Evolutionary conservation across 2,797 vertebrate species (phyloP).

Genomic region (Sciurus carolinensis): DNA sequence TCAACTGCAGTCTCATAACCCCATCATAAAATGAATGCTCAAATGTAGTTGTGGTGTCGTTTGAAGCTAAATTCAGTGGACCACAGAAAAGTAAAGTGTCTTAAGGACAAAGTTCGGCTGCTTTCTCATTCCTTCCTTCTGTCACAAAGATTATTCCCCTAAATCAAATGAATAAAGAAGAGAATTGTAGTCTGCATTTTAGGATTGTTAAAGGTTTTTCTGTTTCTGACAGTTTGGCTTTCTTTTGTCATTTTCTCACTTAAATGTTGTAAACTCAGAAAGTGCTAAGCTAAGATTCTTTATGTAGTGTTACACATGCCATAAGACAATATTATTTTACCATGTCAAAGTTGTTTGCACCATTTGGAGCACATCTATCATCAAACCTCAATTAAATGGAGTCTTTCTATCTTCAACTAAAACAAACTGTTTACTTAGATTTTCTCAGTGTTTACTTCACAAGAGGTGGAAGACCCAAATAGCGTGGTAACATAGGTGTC

Average conservation of each 20-base stretch:
- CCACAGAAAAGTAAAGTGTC: constrained; percentile 71
- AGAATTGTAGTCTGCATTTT: constrained; percentile 74
- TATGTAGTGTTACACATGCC: constrained; percentile 86
- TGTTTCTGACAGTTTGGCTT: constrained; percentile 84
- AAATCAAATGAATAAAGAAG: constrained; percentile 80
- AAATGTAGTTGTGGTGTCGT: constrained; percentile 22
- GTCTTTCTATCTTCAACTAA: constrained; percentile 91
- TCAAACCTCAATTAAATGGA: constrained; percentile 92
- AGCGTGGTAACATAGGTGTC: constrained; percentile 90
- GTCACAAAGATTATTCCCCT: constrained; percentile 70
- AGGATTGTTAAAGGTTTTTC: constrained; percentile 84
- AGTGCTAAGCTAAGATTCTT: constrained; percentile 86
- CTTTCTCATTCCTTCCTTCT: constrained; percentile 67
- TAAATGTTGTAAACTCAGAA: constrained; percentile 86
- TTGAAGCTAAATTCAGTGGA: constrained; percentile 51
- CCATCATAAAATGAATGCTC: background rate
- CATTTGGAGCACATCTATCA: constrained; percentile 93
- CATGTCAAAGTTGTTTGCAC: constrained; percentile 90
- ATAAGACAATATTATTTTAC: constrained; percentile 89
- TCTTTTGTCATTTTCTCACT: constrained; percentile 86
- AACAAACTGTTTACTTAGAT: constrained; percentile 94
- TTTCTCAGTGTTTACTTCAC: constrained; percentile 93
- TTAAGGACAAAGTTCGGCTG: constrained; percentile 73
- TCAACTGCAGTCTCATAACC: background rate
- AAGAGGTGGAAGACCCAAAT: constrained; percentile 91